Conservation (phyloP, 64 coral and sea anemone genomes). For the Montipora capricornis region DNA sequence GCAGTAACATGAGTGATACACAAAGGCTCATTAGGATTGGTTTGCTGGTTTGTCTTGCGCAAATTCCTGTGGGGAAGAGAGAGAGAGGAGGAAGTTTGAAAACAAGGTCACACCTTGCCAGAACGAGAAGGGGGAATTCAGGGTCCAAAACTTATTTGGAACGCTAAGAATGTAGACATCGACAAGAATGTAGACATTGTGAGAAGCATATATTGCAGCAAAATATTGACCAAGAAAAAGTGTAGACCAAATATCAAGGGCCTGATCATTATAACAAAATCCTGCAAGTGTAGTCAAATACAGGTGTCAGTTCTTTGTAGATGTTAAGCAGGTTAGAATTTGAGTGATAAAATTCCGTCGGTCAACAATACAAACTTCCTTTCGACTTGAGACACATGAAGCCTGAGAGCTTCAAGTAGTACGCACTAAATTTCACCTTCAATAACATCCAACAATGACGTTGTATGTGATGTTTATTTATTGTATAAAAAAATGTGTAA, state of each 20-base stretch:
- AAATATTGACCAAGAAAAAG: too few relatives aligned
- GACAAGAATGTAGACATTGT: too few relatives aligned
- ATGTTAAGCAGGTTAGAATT: not conserved
- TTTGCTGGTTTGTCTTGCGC: conserved; percentile 89
- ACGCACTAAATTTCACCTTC: too few relatives aligned
- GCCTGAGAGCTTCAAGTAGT: not conserved
- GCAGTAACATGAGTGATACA: conserved; percentile 80
- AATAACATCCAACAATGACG: too few relatives aligned
- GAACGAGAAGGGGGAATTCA: not conserved
- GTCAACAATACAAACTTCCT: not conserved
- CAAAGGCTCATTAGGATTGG: conserved; percentile 92
- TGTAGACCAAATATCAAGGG: too few relatives aligned
- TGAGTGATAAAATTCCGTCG: not conserved
- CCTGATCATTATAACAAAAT: too few relatives aligned
- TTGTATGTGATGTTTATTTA: too few relatives aligned
- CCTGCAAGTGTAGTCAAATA: too few relatives aligned
- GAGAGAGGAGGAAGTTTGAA: not conserved
- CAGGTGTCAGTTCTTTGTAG: not conserved
- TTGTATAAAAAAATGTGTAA: too few relatives aligned
- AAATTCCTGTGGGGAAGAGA: conserved; percentile 59
- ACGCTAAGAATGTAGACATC: too few relatives aligned
- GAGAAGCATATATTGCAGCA: too few relatives aligned
- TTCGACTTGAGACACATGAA: not conserved
- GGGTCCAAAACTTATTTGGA: too few relatives aligned
- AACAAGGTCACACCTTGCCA: not conserved